Conservation (phyloP, 2,797 vertebrate species). For the Crenichthys baileyi region DNA sequence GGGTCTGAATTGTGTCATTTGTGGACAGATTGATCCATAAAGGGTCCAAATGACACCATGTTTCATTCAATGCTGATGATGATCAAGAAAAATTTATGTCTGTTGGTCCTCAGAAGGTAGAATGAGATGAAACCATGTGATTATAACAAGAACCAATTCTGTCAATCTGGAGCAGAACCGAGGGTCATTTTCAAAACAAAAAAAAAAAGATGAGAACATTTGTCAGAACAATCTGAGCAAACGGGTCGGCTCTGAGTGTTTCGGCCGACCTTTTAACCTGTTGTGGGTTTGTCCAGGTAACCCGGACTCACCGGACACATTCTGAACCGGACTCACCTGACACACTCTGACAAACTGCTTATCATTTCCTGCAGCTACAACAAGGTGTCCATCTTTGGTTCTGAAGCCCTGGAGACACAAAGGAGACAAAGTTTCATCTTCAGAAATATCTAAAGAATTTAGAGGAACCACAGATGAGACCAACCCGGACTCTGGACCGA, state of each 20-base stretch:
- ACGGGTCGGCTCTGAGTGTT: neutral
- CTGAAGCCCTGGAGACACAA: slow-evolving; percentile 85
- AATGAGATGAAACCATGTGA: no score
- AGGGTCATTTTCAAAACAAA: neutral
- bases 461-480: neutral
- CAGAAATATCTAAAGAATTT: no score
- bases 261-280: neutral
- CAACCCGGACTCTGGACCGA: no score
- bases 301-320: slow-evolving; percentile 86
- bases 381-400: slow-evolving; percentile 89
- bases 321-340: slow-evolving; percentile 79
- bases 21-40: no score
- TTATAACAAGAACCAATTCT: no score
- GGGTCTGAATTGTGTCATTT: neutral
- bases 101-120: no score
- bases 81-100: no score
- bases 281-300: neutral
- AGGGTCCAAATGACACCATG: no score
- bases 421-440: neutral
- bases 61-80: no score
- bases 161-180: neutral
- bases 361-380: slow-evolving; percentile 91
- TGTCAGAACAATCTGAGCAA: neutral
- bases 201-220: neutral
- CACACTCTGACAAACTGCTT: slow-evolving; percentile 89